Percentiles rank a stretch among this genome's conserved stretches.
Evolutionary conservation across 2,113 vertebrate species (phyloP).

Genomic region (Hydrolagus affinis): DNA sequence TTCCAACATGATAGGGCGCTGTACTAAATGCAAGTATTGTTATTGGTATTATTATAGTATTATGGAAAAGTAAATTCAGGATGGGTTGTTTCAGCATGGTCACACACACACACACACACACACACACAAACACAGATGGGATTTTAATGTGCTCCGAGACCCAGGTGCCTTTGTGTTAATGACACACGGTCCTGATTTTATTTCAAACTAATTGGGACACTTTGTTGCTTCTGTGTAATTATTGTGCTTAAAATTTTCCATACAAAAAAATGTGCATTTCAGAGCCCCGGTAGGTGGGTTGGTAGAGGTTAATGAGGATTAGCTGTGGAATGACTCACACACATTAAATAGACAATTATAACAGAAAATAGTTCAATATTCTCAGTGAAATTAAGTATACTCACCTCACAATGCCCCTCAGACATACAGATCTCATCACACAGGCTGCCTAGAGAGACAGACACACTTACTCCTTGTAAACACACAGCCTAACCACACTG

Average conservation of each 20-base stretch:
- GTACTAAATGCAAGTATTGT: too few relatives aligned
- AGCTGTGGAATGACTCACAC: not conserved
- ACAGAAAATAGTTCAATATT: not conserved
- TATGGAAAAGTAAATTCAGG: not conserved
- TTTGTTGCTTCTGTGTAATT: constrained; percentile 8
- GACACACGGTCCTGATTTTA: not conserved
- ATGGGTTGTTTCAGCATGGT: not conserved
- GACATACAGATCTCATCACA: not conserved
- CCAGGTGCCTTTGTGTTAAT: not conserved
- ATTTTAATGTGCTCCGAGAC: not conserved
- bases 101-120: not conserved
- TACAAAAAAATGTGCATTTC: not conserved
- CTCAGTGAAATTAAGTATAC: not conserved
- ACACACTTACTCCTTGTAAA: not conserved
- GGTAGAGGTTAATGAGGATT: constrained; percentile 10
- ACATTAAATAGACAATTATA: not conserved
- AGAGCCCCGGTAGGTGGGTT: not conserved
- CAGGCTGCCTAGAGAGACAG: not conserved
- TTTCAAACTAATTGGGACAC: constrained; percentile 11
- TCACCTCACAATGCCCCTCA: not conserved
- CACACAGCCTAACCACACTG: too few relatives aligned
- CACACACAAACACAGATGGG: not conserved
- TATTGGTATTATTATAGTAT: too few relatives aligned
- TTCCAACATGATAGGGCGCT: too few relatives aligned
- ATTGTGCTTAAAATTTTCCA: constrained; percentile 9